Conservation (phyloP, 2,888 invertebrate genomes). For the Habroteleia sp. region DNA sequence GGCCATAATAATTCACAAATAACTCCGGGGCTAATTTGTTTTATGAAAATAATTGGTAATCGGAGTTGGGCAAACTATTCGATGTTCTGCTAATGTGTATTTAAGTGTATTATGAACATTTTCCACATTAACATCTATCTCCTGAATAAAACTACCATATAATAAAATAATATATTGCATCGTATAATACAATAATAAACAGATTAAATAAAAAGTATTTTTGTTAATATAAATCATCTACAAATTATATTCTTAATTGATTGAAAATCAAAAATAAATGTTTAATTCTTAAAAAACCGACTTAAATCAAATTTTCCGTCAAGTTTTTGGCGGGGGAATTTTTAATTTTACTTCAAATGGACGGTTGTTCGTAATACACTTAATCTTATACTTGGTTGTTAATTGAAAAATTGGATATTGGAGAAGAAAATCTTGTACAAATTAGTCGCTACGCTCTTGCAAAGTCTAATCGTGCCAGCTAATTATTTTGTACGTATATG, state of each 20-base stretch:
- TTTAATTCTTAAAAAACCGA: no score
- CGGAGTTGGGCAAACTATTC: constrained; percentile 9
- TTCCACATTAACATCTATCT: constrained; percentile 1
- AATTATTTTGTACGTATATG: constrained; percentile 73
- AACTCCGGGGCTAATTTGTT: no score
- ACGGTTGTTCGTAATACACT: background rate
- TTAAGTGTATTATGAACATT: constrained; percentile 36
- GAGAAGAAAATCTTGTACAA: constrained; percentile 6
- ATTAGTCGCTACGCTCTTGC: constrained; percentile 56
- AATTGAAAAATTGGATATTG: background rate
- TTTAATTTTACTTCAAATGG: no score
- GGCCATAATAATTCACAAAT: constrained; percentile 26
- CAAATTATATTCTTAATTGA: no score
- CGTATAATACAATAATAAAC: no score
- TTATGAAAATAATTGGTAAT: constrained; percentile 44
- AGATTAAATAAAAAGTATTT: no score
- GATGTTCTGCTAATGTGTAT: constrained; percentile 22
- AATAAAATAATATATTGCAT: no score
- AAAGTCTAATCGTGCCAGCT: constrained; percentile 59
- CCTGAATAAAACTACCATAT: background rate
- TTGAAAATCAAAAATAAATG: no score
- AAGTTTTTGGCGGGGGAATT: no score
- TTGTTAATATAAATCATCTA: no score
- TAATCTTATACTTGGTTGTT: background rate
- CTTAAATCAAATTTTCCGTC: no score